Evolutionary conservation across 1,140 invertebrate species (phyloP).

Genomic region (Drosophila setifemur): DNA sequence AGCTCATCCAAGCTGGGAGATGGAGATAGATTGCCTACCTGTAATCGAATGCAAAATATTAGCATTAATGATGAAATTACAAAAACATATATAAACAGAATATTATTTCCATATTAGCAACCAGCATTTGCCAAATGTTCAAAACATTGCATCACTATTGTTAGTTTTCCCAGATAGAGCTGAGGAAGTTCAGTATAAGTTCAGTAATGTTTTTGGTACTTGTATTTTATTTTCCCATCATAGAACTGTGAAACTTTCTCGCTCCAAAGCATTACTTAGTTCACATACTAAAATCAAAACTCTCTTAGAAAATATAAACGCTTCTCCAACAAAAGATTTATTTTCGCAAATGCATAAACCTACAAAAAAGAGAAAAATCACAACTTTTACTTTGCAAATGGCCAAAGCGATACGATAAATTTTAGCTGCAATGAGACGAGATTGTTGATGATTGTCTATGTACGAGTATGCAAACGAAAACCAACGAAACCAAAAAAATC

Average conservation of each 20-base stretch:
- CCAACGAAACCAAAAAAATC: too few relatives aligned
- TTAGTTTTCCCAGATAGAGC: too few relatives aligned
- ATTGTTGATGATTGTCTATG: neutral
- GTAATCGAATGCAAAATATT: neutral
- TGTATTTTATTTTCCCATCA: neutral
- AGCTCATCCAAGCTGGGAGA: constrained; percentile 13
- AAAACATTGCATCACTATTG: too few relatives aligned
- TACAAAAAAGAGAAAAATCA: constrained; percentile 9
- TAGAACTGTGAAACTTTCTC: constrained; percentile 3
- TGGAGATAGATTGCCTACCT: constrained; percentile 7
- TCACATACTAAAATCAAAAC: neutral
- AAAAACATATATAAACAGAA: neutral
- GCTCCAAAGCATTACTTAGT: neutral
- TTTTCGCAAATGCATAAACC: constrained; percentile 53
- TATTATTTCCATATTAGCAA: too few relatives aligned
- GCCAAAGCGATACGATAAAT: constrained; percentile 17
- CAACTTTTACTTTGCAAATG: constrained; percentile 53
- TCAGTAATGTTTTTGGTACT: neutral
- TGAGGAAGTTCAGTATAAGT: neutral
- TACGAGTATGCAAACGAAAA: constrained; percentile 30
- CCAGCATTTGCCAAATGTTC: too few relatives aligned
- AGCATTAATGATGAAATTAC: neutral
- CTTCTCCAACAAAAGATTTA: constrained; percentile 35
- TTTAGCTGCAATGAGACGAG: neutral
- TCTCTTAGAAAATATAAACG: constrained; percentile 9